Base-by-base conservation (phyloP, 2,888 invertebrate species). In the Lapara coniferarum region DNA sequence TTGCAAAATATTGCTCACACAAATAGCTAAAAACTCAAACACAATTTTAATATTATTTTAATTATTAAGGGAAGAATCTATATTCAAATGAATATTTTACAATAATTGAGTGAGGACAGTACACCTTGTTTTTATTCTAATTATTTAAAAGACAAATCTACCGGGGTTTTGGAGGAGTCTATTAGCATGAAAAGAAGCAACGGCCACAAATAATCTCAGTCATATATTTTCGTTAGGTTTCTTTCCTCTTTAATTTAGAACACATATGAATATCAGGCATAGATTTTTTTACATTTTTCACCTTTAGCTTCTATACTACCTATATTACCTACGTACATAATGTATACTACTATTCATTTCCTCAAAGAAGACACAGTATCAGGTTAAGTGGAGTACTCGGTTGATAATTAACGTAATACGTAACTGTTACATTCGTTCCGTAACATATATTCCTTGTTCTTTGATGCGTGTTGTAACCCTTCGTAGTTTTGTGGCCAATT, bases 361-460 rank as follows among this genome's bases (percentile, higher is more conserved):
- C 14, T 63, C 16, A 68, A 59, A 59, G 37, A 59, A 2, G 16
- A n/a, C 53, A n/a, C 55, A 46, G 79, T 76, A 75, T 78, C 71
- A 66, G 66, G 74, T 68, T 72, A 76, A 77, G 72, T 75, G 71
- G 72, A 69, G 72, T 75, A 77, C 69, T 79, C 78, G 81, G 59
- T 53, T 74, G 55, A 73, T 77, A 82, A 83, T 82, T 80, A 82
- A 71, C 77, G 74, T 77, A 78, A 78, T 82, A 78, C 84, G 80
- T 85, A 89, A 88, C 79, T 89, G 88, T 89, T 88, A 90, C 90
- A 88, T 80, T 85, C 89, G 92, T 92, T 92, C 91, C 91, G 85
- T 88, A 83, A 88, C 91, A 89, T 87, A 85, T 82, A 87, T 83
- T 88, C 78, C 79, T 81, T 80, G 81, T 84, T 84, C 81, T 82